These are phyloP conservation scores for Hydropsyche betteni DNA, from an alignment of 2,888 invertebrate species.

Conservation along the genomic window DNA sequence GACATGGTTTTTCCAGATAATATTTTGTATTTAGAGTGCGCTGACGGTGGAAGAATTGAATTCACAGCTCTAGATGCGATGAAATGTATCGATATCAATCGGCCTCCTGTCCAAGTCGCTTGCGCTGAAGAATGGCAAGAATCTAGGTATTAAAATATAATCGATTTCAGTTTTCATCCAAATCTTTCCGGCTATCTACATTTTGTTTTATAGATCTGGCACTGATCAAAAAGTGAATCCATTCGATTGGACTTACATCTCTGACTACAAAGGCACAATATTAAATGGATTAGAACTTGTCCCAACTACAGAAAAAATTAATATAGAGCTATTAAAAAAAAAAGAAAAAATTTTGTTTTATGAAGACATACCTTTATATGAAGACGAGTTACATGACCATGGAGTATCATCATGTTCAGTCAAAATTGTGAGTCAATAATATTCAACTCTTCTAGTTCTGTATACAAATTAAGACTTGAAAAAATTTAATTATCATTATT, in stretches of 20 bases:
- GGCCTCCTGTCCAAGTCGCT: constrained; percentile 82
- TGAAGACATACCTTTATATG: constrained; percentile 92
- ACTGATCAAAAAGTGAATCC: constrained; percentile 82
- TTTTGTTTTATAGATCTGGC: constrained; percentile 69
- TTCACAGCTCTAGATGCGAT: constrained; percentile 94
- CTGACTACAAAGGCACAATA: constrained; percentile 87
- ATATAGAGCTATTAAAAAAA: constrained; percentile 87
- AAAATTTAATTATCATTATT: background rate
- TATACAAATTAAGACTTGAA: background rate
- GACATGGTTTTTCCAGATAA: constrained; percentile 99
- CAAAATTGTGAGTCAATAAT: constrained; percentile 81
- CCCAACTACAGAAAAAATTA: constrained; percentile 78
- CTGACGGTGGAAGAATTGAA: constrained; percentile 73
- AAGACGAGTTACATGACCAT: constrained; percentile 98
- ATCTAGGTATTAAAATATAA: constrained; percentile 70
- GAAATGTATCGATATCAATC: constrained; percentile 77
- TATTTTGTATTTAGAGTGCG: constrained; percentile 75
- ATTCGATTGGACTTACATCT: constrained; percentile 98
- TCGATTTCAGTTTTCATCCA: too few species aligned
- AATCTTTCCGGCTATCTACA: too few species aligned
- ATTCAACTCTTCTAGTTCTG: background rate
- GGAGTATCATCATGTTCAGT: constrained; percentile 90
- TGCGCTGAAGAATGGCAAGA: constrained; percentile 93
- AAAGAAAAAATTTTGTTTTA: constrained; percentile 94
- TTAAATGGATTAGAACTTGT: constrained; percentile 69